Evolutionary conservation across 2,113 vertebrate genomes (phyloP), one percentile per base, ranked within the genome.

Genomic region (Motacilla alba): DNA sequence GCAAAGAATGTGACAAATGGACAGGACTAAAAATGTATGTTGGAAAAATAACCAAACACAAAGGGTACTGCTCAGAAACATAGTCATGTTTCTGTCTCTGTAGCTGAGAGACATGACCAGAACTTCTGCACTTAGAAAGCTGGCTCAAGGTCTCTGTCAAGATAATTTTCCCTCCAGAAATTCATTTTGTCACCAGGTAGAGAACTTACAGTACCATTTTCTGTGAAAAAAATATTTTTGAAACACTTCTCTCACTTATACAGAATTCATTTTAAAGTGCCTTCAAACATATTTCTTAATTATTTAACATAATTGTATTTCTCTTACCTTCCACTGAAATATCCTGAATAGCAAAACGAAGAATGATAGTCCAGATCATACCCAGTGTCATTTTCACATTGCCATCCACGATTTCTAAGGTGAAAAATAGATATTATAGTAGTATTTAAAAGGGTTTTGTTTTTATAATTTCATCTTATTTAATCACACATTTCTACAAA

Each of bases 281-380:
- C 56, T 89, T 90, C 50, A 56, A 72, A 86, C 9, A 72, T 16
- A 46, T 52, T 60, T 80, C 31, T 14, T 44, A n/a, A 69, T 60
- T 52, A 52, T 64, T 93, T 63, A 86, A 50, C 2, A 37, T 11
- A 22, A 20, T 33, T 77, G 7, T 39, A 52, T 60, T 92, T 66
- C n/a, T 90, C 78, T 98, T 98, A 99, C 99, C 99, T 99, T 99
- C 99, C 87, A 99, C 98, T 93, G 98, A 99, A 97, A 99, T 99
- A 95, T 99, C 99, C 92, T 99, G 99, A 93, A 99, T 99, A 87
- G 99, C 99, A 56, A 99, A 99, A 96, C 99, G 99, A 80, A 99
- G 99, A 92, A 99, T 99, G 95, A 99, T 99, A 49, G 99, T 99
- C 99, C 99, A 99, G 94, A 99, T 99, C 99, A 99, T 99, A 93